Evolutionary conservation across 2,113 vertebrate genomes (phyloP), one percentile per base, ranked within the genome.

Genomic region (Anarrhichthys ocellatus): DNA sequence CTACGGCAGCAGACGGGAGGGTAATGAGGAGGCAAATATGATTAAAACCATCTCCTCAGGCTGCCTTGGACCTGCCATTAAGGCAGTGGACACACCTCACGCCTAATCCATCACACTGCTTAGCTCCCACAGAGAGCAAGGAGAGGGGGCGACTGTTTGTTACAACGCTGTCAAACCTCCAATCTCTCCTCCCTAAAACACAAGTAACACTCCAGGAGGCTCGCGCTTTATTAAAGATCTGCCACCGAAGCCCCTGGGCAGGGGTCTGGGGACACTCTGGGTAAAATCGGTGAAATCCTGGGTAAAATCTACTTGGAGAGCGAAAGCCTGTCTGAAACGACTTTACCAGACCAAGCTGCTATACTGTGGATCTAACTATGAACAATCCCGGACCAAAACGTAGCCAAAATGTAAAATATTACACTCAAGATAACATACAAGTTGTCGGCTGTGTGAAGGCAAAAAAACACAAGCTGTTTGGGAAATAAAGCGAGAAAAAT

Each of bases 11-110:
- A 93, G 92, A 91, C 85, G 73, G 91, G 88, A 92, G 92, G 92
- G 92, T 94, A 94, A 95, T 93, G 93, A 94, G 91, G 91, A 95
- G 92, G 89, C 89, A 93, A 94, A 94, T 93, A 92, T 94, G 93
- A 94, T 95, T 92, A 94, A 93, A 93, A 90, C 89, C 83, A 85
- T 93, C 90, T 93, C 91, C 88, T 93, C 87, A 73, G 90, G 93
- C 91, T 90, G 87, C 76, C 90, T 88, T 81, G 91, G 91, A 92
- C 92, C 87, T 89, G 86, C 86, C 89, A 93, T 93, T 91, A 93
- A 93, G 93, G 80, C 89, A 92, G 90, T 82, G 83, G 90, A 90
- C 89, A 76, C 87, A 90, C 87, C 86, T 88, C 82, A 79, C 61
- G 85, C 78, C 83, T 87, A 92, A 93, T 94, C 91, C 89, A 94